Evolutionary conservation across 1,140 invertebrate genomes (phyloP).

Genomic region (Drosophila jambulina): DNA sequence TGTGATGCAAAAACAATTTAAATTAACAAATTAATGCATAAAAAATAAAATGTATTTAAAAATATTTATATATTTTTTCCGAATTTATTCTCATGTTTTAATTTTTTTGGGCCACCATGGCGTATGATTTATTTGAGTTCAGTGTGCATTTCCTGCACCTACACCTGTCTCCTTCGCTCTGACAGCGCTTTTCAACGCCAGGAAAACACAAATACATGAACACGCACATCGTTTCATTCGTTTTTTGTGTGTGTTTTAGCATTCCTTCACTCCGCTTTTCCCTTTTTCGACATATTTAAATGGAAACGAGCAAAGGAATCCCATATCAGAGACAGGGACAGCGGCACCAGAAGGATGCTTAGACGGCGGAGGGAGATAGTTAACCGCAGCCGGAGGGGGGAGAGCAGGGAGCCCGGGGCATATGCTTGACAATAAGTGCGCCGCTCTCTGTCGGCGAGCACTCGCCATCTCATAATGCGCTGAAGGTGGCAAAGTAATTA

Average conservation of each 20-base stretch:
- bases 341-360: background rate
- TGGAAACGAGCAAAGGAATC: slow-evolving; percentile 14
- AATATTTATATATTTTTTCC: background rate
- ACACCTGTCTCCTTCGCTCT: slow-evolving; percentile 8
- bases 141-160: slow-evolving; percentile 3
- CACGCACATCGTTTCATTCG: slow-evolving; percentile 16
- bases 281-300: slow-evolving; percentile 48
- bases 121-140: slow-evolving; percentile 24
- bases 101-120: background rate
- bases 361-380: slow-evolving; percentile 17
- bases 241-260: slow-evolving; percentile 29
- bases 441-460: slow-evolving; percentile 31
- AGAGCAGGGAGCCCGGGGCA: slow-evolving; percentile 52
- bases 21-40: no score
- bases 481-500: slow-evolving; percentile 80
- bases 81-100: background rate
- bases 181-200: slow-evolving; percentile 38
- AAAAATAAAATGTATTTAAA: no score
- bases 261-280: slow-evolving; percentile 13
- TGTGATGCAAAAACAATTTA: no score
- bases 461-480: slow-evolving; percentile 51
- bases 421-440: slow-evolving; percentile 72
- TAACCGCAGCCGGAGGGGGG: slow-evolving; percentile 52
- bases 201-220: slow-evolving; percentile 25
- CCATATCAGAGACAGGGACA: slow-evolving; percentile 8